Evolutionary conservation across 2,888 invertebrate species (phyloP).

Genomic region (Callyntrura sp.): DNA sequence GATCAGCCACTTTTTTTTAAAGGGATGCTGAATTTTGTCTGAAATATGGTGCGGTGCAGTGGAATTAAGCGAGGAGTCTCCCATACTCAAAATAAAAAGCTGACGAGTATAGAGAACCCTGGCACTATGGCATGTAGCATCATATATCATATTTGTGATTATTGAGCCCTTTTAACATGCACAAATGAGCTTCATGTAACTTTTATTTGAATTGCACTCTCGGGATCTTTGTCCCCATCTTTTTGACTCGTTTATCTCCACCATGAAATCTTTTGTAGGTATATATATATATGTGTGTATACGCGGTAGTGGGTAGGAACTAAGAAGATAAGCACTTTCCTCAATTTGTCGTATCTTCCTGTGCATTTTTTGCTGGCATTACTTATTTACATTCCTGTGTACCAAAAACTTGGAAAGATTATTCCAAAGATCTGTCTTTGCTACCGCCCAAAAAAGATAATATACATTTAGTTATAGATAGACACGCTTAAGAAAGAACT

Average conservation of each 20-base stretch:
- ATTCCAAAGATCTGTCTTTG: constrained; percentile 17
- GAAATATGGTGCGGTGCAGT: background rate
- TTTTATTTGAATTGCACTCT: constrained; percentile 84
- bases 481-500: background rate
- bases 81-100: constrained; percentile 79
- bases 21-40: background rate
- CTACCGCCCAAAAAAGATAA: background rate
- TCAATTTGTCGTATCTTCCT: constrained; percentile 80
- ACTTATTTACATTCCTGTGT: background rate
- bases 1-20: no score
- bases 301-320: constrained; percentile 81
- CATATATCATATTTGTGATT: constrained; percentile 81
- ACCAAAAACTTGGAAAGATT: constrained; percentile 13
- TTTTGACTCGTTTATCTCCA: constrained; percentile 83
- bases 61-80: background rate
- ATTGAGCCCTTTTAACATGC: constrained; percentile 84
- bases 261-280: constrained; percentile 81
- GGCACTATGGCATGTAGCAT: constrained; percentile 58
- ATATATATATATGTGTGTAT: background rate
- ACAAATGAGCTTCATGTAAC: constrained; percentile 84
- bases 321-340: constrained; percentile 84
- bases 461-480: constrained; percentile 11
- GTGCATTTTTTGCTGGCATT: constrained; percentile 12
- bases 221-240: constrained; percentile 83
- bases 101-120: constrained; percentile 43